phyloP scores from a whole-genome alignment of 2,888 invertebrate genomes.

The Danaus chrysippus region DNA sequence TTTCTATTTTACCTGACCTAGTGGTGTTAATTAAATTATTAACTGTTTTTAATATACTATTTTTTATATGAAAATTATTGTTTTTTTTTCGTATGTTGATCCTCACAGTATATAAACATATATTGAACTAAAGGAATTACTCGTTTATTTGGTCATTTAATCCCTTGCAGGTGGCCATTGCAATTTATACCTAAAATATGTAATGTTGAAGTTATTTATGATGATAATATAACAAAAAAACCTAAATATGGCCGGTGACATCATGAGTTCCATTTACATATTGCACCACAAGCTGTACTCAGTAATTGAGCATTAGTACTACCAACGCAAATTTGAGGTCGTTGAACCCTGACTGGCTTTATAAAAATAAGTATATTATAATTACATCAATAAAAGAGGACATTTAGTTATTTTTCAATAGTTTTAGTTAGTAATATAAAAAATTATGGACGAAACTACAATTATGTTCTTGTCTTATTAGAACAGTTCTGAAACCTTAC shows the following conservation, averaged over 20 bases:
- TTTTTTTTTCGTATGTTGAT: too few relatives aligned
- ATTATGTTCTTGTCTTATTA: too few relatives aligned
- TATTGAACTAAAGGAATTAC: too few relatives aligned
- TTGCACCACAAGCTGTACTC: slow-evolving; percentile 11
- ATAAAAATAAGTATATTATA: background rate
- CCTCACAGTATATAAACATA: too few relatives aligned
- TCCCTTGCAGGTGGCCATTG: background rate
- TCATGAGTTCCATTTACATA: slow-evolving; percentile 11
- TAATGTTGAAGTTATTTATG: background rate
- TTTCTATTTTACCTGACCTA: too few relatives aligned
- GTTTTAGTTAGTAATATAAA: too few relatives aligned
- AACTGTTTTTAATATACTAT: too few relatives aligned
- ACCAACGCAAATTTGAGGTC: slow-evolving; percentile 9
- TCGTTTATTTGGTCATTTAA: too few relatives aligned
- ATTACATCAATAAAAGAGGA: background rate
- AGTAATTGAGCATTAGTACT: slow-evolving; percentile 12
- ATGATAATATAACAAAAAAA: slow-evolving; percentile 4
- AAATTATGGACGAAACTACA: too few relatives aligned
- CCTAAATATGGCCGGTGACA: slow-evolving; percentile 13
- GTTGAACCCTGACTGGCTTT: slow-evolving; percentile 4
- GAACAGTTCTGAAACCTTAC: slow-evolving; percentile 19
- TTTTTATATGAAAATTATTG: too few relatives aligned
- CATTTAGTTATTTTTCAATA: background rate
- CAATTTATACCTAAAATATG: background rate
- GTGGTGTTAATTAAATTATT: too few relatives aligned